Conservation (phyloP, 35 echinoderm and acorn worm genomes). For the Patiria miniata region DNA sequence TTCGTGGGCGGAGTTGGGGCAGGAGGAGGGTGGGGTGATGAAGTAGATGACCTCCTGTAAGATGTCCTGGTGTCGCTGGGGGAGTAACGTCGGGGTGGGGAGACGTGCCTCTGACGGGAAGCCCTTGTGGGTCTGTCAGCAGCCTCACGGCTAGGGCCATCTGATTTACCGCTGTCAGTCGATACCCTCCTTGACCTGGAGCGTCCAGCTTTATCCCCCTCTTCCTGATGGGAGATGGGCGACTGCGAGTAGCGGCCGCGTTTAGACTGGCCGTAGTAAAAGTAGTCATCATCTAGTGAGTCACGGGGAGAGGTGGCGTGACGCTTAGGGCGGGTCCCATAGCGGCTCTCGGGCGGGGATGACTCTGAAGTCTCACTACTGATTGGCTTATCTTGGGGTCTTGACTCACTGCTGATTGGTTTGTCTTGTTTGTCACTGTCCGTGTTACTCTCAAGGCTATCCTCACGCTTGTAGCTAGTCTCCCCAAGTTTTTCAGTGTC, state of each 20-base stretch:
- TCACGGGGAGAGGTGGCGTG: slow-evolving; percentile 1
- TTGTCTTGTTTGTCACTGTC: slow-evolving; percentile 8
- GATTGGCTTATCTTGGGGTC: background rate
- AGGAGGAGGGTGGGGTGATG: background rate
- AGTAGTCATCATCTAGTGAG: slow-evolving; percentile 1
- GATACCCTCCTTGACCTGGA: background rate
- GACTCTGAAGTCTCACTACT: slow-evolving; percentile 1
- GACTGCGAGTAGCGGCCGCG: slow-evolving; percentile 17
- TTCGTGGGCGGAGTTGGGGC: background rate
- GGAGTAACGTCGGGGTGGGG: slow-evolving; percentile 26
- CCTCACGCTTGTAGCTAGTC: background rate
- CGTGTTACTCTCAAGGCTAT: background rate
- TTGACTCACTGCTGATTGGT: background rate
- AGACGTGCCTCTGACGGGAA: slow-evolving; percentile 15
- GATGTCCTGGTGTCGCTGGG: background rate
- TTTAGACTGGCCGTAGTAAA: background rate
- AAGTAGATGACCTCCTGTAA: background rate
- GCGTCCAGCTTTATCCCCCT: background rate
- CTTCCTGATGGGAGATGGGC: background rate
- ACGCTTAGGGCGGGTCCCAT: background rate
- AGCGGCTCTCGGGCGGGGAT: background rate
- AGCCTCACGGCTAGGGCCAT: background rate
- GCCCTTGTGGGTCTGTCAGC: background rate
- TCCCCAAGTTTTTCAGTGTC: background rate
- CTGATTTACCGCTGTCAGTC: background rate